phyloP scores from a whole-genome alignment of 2,113 vertebrate genomes.

The Muntiacus muntjak region DNA sequence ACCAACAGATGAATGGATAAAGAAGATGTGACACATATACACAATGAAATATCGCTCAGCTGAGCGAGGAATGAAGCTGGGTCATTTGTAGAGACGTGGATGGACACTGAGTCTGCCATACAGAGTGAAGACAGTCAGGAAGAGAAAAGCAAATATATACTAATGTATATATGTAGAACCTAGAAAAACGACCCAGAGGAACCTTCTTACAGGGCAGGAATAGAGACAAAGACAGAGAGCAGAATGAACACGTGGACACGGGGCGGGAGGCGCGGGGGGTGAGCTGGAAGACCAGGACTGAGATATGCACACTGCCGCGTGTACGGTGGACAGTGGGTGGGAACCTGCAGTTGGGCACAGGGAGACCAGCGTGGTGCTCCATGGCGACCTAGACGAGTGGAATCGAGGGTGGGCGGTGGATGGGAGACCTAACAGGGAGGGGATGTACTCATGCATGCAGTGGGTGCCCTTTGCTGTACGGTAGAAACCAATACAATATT shows the following conservation, averaged over 20 bases:
- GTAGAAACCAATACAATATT: not conserved
- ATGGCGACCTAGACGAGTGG: not conserved
- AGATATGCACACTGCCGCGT: fast-evolving
- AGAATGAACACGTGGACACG: not conserved
- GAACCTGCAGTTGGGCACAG: not conserved
- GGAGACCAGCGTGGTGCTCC: not conserved
- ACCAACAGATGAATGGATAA: not conserved
- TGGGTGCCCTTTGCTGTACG: not conserved
- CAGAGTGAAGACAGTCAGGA: not conserved
- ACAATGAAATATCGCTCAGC: not conserved
- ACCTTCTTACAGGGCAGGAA: not conserved
- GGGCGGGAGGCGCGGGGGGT: not conserved
- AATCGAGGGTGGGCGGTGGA: not conserved
- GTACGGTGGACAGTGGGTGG: not conserved
- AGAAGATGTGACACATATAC: not conserved
- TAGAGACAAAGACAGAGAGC: not conserved
- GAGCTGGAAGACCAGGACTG: not conserved
- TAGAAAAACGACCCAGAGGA: not conserved
- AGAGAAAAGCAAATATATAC: not conserved
- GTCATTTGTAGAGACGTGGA: not conserved
- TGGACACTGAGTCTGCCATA: not conserved
- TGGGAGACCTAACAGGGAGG: not conserved
- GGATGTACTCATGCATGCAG: not conserved
- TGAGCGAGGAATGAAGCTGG: not conserved
- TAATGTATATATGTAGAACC: not conserved